These are phyloP conservation scores for Crotalus helleri DNA, from an alignment of 2,113 vertebrate species.

Conservation along the genomic window DNA sequence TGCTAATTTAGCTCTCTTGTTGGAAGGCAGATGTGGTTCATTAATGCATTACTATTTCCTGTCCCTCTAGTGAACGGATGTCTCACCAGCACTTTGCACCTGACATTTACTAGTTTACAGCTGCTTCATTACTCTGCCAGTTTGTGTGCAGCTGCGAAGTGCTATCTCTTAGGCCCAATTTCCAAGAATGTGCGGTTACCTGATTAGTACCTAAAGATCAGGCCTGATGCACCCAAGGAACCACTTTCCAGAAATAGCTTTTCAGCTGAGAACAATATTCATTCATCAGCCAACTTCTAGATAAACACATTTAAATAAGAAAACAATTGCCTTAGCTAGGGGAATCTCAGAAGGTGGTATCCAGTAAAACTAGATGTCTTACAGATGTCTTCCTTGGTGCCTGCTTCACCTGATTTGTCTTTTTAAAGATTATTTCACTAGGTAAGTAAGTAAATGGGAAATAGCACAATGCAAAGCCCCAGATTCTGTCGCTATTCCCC, in stretches of 20 bases:
- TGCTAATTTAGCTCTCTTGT: constrained; percentile 3
- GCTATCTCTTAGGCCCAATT: not conserved
- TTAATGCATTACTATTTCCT: not conserved
- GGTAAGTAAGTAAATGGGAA: not conserved
- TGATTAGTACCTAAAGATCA: not conserved
- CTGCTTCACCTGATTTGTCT: not conserved
- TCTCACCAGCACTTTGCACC: not conserved
- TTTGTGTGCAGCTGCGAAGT: not conserved
- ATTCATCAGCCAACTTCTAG: not conserved
- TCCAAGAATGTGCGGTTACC: not conserved
- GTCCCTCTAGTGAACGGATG: not conserved
- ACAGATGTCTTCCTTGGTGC: not conserved
- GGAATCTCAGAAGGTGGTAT: not conserved
- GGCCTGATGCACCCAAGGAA: not conserved
- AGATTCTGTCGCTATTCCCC: not conserved
- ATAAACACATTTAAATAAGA: not conserved
- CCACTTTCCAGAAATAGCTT: not conserved
- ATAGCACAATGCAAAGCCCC: not conserved
- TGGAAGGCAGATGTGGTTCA: not conserved
- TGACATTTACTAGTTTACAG: not conserved
- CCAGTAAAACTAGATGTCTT: not conserved
- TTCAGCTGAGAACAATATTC: not conserved
- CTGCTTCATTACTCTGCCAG: not conserved
- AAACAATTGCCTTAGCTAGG: not conserved
- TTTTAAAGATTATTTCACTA: not conserved